Evolutionary conservation across 2,797 vertebrate genomes (phyloP), one percentile per base, ranked within the genome.

Genomic region (Hipposideros larvatus): DNA sequence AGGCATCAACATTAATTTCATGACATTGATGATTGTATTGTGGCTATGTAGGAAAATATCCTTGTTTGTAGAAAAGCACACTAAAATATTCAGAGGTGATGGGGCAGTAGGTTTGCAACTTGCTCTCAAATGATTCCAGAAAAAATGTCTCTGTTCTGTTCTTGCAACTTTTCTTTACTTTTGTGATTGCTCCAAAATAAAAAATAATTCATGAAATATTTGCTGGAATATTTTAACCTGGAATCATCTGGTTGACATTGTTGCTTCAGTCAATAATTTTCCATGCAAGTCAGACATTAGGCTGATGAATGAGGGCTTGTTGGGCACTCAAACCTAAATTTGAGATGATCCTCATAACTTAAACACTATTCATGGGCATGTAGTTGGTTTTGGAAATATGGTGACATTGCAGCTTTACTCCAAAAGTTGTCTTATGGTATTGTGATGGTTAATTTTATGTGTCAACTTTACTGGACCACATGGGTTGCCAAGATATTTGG

Each of bases 201-300:
- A 91, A 65, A 86, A 37, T 31, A 78, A 71, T 79, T 87, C 43
- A 79, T 70, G 41, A 87, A 87, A 70, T 70, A 70, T 41, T 70
- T 68, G 41, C 63, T 68, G 57, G 24, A 66, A 22, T 70, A 86
- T 68, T 79, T 87, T 70, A 68, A 93, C n/a, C 34, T 11, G 84
- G 83, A 93, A 79, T 61, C 28, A 59, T 79, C 43, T 87, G 53
- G 11, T 70, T 61, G 14, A 63, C 43, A 41, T n/a, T 93, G 65
- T 51, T 79, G 65, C n/a, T 61, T 87, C 83, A 68, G 51, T 86
- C 53, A 28, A 78, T 70, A 59, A 87, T 70, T 91, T 51, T 91
- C 66, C 43, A 63, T 41, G 15, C 43, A 70, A 78, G 59, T 48
- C 24, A 61, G 63, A 78, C 83, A 86, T 37, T 41, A 86, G 53